Conservation (phyloP, 2,113 vertebrate species). For the Cavia aperea region DNA sequence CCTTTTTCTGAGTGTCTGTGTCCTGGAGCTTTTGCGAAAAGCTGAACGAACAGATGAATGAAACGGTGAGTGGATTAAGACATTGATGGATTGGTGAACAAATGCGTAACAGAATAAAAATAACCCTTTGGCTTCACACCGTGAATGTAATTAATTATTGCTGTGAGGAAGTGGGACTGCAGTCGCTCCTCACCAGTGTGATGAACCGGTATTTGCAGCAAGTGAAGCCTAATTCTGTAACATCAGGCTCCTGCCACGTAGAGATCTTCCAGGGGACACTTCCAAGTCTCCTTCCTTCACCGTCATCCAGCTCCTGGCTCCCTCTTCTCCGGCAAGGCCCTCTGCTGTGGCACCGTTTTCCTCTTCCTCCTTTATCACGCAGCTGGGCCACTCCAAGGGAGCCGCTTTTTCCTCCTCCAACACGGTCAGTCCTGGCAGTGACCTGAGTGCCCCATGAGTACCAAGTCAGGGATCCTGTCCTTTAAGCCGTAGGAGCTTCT, state of each 20-base stretch:
- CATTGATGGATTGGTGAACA: neutral
- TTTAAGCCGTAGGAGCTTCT: neutral
- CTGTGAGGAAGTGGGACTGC: neutral
- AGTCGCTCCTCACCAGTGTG: neutral
- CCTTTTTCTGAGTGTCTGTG: neutral
- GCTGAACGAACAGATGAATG: neutral
- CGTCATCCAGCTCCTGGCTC: neutral
- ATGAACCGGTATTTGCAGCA: neutral
- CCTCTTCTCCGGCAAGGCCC: no score
- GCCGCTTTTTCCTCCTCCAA: neutral
- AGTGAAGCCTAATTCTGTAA: neutral
- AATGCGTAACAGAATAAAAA: neutral
- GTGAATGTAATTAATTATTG: neutral
- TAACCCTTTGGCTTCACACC: neutral
- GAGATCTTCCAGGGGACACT: neutral
- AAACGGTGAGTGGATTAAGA: neutral
- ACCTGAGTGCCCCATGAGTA: neutral
- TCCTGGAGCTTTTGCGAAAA: neutral
- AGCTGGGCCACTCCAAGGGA: neutral
- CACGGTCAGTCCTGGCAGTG: neutral
- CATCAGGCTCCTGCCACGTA: neutral
- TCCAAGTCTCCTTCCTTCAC: neutral
- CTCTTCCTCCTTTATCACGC: neutral
- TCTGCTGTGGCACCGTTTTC: neutral
- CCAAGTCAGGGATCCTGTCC: neutral